These are phyloP conservation scores for Nematopogon swammerdamellus DNA, from an alignment of 2,888 invertebrate species.

Conservation along the genomic window DNA sequence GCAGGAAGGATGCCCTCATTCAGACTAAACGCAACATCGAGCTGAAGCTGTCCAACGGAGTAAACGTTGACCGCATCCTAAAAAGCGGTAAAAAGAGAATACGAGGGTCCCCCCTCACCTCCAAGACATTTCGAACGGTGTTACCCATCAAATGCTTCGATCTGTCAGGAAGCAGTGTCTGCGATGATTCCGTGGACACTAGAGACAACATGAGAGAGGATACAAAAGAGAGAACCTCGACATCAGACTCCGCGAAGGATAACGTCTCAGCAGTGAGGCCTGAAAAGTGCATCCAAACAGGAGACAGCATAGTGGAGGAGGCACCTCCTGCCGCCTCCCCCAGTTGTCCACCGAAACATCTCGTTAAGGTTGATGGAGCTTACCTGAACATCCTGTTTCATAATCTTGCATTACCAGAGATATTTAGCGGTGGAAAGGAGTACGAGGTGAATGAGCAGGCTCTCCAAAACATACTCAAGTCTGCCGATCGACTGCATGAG, in stretches of 20 bases:
- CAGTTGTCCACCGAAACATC: background rate
- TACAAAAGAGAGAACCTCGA: too few relatives aligned
- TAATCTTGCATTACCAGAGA: slow-evolving; percentile 34
- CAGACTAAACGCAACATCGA: slow-evolving; percentile 46
- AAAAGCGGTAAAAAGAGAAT: slow-evolving; percentile 33
- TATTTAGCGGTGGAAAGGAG: slow-evolving; percentile 38
- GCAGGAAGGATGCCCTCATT: slow-evolving; percentile 39
- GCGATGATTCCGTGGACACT: slow-evolving; percentile 17
- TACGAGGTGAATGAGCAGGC: slow-evolving; percentile 48
- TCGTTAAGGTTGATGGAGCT: slow-evolving; percentile 29
- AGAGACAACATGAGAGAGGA: too few relatives aligned
- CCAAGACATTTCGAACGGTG: too few relatives aligned
- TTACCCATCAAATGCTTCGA: slow-evolving; percentile 45
- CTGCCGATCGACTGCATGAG: slow-evolving; percentile 17
- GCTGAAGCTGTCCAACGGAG: slow-evolving; percentile 32
- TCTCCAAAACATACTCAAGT: slow-evolving; percentile 31
- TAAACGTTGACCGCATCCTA: slow-evolving; percentile 34
- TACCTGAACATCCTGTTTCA: slow-evolving; percentile 44
- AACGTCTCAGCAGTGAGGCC: slow-evolving; percentile 17
- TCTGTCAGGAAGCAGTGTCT: slow-evolving; percentile 35
- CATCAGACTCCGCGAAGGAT: too few relatives aligned
- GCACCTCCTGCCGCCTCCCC: background rate
- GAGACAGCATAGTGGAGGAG: slow-evolving; percentile 19
- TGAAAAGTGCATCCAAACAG: slow-evolving; percentile 40
- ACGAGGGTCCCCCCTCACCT: slow-evolving; percentile 19